Evolutionary conservation across 2,888 invertebrate species (phyloP), one percentile per base, ranked within the genome.

Genomic region (Therioaphis trifolii): DNA sequence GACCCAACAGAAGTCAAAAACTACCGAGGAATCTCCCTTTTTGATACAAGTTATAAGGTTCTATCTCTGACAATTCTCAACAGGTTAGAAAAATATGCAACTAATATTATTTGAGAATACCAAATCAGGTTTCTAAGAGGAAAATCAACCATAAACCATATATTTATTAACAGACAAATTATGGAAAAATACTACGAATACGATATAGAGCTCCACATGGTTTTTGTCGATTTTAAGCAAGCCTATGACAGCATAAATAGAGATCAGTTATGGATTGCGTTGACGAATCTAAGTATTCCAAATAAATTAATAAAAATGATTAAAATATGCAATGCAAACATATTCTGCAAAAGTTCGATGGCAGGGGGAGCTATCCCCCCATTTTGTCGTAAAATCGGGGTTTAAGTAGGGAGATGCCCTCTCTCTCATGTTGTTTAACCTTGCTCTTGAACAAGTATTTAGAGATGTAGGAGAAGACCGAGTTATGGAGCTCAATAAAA

Each of bases 61-160:
- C 18, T 71, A 27, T 71, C 71, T 49, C 27, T 71, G 49, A 49
- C 71, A 24, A 71, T 71, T n/a, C 71, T 71, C 71, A 71, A 18
- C 3, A 49, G 49, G 2, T 9, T 49, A 27, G 71, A 71, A 24
- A 49, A 71, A 71, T 71, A 71, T 71, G 15, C 49, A 71, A 71
- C 18, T 24, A 49, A 49, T 71, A 49, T 71, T 49, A 68, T 27
- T 0, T 15, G 49, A 71, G 49, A 71, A 71, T 71, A 71, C 71
- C 49, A 71, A 71, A 71, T 49, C 71, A 49, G 49, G 3, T 71
- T 71, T 49, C 49, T 49, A 71, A 71, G 27, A 49, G 24, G 71
- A 5, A 49, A 71, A 71, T 24, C 71, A 68, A 68, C 40, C 14
- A 35, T 35, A 35, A 68, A 68, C 68, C 68, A 71, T 27, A 71